These are phyloP conservation scores for Melangyna quadrimaculata DNA, from an alignment of 2,888 invertebrate genomes.

Conservation along the genomic window DNA sequence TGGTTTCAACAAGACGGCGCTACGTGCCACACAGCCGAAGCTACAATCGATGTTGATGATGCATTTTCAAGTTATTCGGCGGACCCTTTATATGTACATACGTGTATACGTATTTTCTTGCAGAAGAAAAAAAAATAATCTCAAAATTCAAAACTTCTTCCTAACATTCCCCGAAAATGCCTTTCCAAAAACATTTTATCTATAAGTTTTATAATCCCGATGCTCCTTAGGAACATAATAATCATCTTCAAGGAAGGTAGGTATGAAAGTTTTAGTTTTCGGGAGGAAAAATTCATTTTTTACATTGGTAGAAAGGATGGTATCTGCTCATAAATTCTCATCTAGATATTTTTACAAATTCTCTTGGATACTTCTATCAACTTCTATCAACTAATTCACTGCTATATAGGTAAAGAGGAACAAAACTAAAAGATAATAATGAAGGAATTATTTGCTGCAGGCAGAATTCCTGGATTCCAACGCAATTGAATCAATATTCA, in stretches of 20 bases:
- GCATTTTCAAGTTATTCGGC: too few species aligned
- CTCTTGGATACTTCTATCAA: not conserved
- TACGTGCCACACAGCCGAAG: conserved; percentile 10
- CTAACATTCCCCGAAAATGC: not conserved
- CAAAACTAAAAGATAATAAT: conserved; percentile 36
- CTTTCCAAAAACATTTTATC: not conserved
- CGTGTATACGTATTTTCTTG: too few species aligned
- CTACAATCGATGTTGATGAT: too few species aligned
- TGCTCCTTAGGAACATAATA: not conserved
- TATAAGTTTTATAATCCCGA: not conserved
- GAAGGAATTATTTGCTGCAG: conserved; percentile 53
- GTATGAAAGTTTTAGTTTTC: conserved; percentile 48
- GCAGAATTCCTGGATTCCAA: conserved; percentile 27
- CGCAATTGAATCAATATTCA: conserved; percentile 54
- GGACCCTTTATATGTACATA: too few species aligned
- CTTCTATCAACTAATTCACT: conserved; percentile 13
- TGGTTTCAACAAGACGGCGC: conserved; percentile 27
- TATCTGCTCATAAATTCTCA: not conserved
- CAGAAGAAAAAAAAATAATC: not conserved
- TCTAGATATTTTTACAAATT: not conserved
- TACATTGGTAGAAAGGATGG: not conserved
- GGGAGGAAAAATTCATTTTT: conserved; percentile 6
- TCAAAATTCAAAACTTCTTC: not conserved
- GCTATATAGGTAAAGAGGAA: not conserved
- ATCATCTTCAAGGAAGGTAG: not conserved